These are phyloP conservation scores for Proteles cristata DNA, from an alignment of 2,113 vertebrate genomes.

Conservation along the genomic window DNA sequence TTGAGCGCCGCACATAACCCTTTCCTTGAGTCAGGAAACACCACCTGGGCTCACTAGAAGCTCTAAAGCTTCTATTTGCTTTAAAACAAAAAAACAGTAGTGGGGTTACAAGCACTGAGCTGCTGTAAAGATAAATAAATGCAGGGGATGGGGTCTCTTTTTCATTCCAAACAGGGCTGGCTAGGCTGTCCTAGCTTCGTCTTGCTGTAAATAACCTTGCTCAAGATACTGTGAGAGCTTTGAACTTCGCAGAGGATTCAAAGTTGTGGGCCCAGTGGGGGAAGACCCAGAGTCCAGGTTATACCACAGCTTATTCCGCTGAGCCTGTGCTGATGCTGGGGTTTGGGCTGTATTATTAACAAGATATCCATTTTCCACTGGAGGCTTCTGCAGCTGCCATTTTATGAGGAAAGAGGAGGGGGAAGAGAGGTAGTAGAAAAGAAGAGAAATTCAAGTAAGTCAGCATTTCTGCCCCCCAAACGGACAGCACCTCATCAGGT, in stretches of 20 bases:
- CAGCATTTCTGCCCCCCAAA: neutral
- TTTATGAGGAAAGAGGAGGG: constrained; percentile 23
- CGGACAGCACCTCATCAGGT: constrained; percentile 22
- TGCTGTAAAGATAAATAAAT: neutral
- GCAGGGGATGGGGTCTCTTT: neutral
- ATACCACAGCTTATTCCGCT: constrained; percentile 34
- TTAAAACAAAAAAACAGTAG: neutral
- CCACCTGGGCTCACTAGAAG: neutral
- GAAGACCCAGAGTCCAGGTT: constrained; percentile 26
- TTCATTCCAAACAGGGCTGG: neutral
- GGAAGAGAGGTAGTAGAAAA: neutral
- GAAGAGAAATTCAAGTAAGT: constrained; percentile 23
- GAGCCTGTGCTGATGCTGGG: constrained; percentile 13
- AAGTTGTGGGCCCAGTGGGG: constrained; percentile 43
- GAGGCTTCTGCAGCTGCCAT: constrained; percentile 68
- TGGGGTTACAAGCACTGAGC: neutral
- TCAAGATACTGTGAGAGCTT: constrained; percentile 48
- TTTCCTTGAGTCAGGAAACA: constrained; percentile 16
- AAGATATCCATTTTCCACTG: constrained; percentile 62
- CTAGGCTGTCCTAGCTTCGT: neutral
- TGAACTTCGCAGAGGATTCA: constrained; percentile 60
- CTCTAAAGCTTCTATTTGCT: neutral
- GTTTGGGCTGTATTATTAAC: constrained; percentile 70
- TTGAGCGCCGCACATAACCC: constrained; percentile 56
- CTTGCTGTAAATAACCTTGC: constrained; percentile 60